These are phyloP conservation scores for Mastigias papua DNA, from an alignment of 30 jellyfish, hydroid and myxozoan species.

Conservation along the genomic window DNA sequence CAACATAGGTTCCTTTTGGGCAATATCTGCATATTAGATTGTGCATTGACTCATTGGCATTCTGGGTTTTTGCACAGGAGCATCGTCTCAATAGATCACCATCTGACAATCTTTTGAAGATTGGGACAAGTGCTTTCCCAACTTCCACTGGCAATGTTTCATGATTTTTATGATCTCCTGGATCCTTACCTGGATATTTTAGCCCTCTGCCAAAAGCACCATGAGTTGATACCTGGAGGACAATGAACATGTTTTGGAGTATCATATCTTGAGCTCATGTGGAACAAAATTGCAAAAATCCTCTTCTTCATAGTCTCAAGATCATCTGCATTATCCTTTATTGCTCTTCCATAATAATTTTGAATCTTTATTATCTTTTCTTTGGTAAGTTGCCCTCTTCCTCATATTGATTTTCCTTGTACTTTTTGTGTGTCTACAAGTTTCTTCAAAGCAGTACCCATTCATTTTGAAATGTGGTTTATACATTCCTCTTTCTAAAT, in stretches of 20 bases:
- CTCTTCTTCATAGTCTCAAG: too few relatives aligned
- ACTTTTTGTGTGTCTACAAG: not conserved
- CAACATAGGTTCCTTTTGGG: not conserved
- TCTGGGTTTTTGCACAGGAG: conserved; percentile 1
- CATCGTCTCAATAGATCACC: conserved; percentile 8
- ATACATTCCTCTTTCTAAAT: too few relatives aligned
- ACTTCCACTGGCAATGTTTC: conserved; percentile 32
- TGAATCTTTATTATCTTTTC: conserved; percentile 14
- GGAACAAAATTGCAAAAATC: too few relatives aligned
- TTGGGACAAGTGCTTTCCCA: too few relatives aligned
- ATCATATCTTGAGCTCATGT: too few relatives aligned
- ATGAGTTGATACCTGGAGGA: not conserved
- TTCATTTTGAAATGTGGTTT: too few relatives aligned
- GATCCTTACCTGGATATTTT: too few relatives aligned
- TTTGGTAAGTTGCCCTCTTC: conserved; percentile 22
- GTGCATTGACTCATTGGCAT: conserved; percentile 31
- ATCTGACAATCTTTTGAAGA: conserved; percentile 27
- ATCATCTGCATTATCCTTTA: too few relatives aligned
- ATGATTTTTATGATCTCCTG: conserved; percentile 9
- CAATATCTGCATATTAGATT: not conserved
- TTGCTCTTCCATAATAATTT: too few relatives aligned
- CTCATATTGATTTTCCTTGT: not conserved
- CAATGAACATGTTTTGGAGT: too few relatives aligned
- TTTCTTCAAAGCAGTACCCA: conserved; percentile 52
- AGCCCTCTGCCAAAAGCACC: too few relatives aligned